A percentile compares a stretch with the other conserved stretches of the same genome.
These are phyloP conservation scores for Plagodis pulveraria DNA, from an alignment of 2,888 invertebrate genomes.

Conservation along the genomic window DNA sequence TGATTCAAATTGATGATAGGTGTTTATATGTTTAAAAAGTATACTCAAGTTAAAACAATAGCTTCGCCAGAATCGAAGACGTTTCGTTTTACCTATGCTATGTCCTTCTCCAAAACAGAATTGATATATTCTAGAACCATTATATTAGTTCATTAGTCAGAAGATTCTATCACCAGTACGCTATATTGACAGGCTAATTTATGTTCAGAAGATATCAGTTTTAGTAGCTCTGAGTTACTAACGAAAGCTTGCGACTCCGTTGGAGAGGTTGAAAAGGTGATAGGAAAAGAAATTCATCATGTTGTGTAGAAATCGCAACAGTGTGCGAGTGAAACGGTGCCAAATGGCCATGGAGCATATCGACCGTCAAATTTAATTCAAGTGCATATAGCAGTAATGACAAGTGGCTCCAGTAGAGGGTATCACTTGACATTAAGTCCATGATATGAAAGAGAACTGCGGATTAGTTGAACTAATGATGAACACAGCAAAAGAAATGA, in stretches of 20 bases:
- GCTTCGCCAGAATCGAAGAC: no score
- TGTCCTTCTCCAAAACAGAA: no score
- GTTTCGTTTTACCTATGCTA: no score
- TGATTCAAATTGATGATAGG: no score
- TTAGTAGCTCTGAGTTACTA: constrained; percentile 18
- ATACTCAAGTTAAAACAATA: no score
- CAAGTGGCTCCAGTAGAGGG: constrained; percentile 38
- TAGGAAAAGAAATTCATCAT: constrained; percentile 62
- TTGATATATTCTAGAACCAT: no score
- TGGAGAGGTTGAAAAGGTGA: constrained; percentile 47
- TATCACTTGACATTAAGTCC: constrained; percentile 37
- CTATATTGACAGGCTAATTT: constrained; percentile 14
- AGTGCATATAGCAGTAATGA: constrained; percentile 65
- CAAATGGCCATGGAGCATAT: constrained; percentile 72
- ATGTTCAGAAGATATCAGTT: constrained; percentile 10
- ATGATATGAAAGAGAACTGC: constrained; percentile 19
- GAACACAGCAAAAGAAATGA: neutral
- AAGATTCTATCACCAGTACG: constrained; percentile 14
- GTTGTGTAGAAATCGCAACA: constrained; percentile 66
- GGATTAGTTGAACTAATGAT: neutral
- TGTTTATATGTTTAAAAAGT: no score
- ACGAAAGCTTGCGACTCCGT: constrained; percentile 28
- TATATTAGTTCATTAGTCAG: constrained; percentile 4
- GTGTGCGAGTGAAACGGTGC: constrained; percentile 68
- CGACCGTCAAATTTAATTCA: constrained; percentile 77